Evolutionary conservation across 2,113 vertebrate species (phyloP).

Genomic region (Geococcyx californianus): DNA sequence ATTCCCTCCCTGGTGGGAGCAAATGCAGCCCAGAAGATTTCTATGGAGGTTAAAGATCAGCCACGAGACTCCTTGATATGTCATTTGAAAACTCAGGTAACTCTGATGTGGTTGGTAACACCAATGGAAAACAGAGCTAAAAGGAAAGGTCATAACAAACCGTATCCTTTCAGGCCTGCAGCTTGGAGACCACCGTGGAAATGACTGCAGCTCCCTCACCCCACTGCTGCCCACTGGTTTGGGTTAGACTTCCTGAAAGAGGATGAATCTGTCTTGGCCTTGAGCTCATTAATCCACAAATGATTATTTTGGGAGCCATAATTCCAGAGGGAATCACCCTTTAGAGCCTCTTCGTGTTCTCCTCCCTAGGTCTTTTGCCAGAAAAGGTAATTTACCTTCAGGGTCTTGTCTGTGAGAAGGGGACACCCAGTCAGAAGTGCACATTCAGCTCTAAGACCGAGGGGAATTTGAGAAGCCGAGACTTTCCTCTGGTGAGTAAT

Average conservation of each 20-base stretch:
- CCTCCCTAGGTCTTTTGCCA: background rate
- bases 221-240: background rate
- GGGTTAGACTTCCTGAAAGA: background rate
- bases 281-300: background rate
- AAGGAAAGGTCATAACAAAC: background rate
- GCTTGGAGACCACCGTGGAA: background rate
- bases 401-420: background rate
- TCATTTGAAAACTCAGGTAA: slow-evolving; percentile 3
- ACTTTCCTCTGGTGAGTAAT: background rate
- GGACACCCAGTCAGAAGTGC: background rate
- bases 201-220: background rate
- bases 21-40: background rate
- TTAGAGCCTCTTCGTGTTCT: background rate
- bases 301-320: background rate
- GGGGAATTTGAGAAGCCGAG: background rate
- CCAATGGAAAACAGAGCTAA: background rate
- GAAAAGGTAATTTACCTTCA: background rate
- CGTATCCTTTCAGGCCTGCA: background rate
- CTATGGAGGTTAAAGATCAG: background rate
- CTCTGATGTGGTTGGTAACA: slow-evolving; percentile 25
- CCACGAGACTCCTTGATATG: background rate
- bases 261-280: background rate
- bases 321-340: background rate
- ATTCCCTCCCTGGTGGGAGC: background rate
- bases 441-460: background rate